phyloP scores from a whole-genome alignment of 2,113 vertebrate genomes.

The Limanda limanda region DNA sequence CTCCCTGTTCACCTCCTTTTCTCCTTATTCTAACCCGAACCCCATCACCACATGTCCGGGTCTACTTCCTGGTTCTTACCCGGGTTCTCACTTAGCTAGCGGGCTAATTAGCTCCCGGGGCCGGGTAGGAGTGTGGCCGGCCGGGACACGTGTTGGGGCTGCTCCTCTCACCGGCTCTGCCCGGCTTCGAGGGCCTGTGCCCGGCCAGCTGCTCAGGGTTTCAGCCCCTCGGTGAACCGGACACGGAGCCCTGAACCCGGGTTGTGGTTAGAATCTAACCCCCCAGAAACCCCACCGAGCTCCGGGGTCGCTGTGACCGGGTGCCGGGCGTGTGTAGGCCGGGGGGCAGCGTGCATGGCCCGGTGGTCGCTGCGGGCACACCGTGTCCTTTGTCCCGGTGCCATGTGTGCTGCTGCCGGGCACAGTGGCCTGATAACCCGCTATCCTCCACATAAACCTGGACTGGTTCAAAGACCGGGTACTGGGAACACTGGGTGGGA shows the following conservation, averaged over 20 bases:
- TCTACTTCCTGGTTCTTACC: rapidly evolving
- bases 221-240: background rate
- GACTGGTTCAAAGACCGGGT: too few species aligned
- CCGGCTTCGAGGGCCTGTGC: slow-evolving; percentile 8
- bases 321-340: background rate
- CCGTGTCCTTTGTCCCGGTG: slow-evolving; percentile 69
- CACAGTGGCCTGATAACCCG: background rate
- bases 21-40: too few species aligned
- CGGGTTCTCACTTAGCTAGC: rapidly evolving
- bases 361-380: slow-evolving; percentile 15
- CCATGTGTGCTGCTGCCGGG: slow-evolving; percentile 13
- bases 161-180: background rate
- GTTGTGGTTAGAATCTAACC: slow-evolving; percentile 16
- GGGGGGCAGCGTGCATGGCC: slow-evolving; percentile 1
- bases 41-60: rapidly evolving
- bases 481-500: background rate
- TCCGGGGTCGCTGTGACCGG: background rate
- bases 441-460: background rate
- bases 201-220: slow-evolving; percentile 25
- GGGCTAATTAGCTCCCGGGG: background rate
- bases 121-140: background rate
- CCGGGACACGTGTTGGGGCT: slow-evolving; percentile 61
- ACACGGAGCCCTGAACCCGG: background rate
- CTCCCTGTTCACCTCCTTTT: too few species aligned
- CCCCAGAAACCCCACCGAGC: background rate